These are phyloP conservation scores for Troides helena DNA, from an alignment of 2,888 invertebrate genomes.

Conservation along the genomic window DNA sequence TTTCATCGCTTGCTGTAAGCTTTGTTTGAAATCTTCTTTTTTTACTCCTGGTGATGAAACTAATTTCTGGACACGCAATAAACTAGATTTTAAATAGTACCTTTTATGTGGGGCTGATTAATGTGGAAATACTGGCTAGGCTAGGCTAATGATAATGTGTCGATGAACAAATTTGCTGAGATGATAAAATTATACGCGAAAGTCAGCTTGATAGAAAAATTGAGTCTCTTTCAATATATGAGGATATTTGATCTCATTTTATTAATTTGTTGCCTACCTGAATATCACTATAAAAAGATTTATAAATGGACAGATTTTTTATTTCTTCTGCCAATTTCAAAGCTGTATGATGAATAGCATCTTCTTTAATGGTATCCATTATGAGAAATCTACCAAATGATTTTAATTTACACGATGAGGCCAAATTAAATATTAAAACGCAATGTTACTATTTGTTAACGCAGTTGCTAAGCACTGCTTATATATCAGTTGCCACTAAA, in stretches of 20 bases:
- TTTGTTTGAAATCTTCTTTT: slow-evolving; percentile 88
- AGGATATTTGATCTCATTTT: too few species aligned
- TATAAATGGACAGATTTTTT: slow-evolving; percentile 87
- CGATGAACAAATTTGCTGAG: too few species aligned
- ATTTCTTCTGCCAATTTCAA: slow-evolving; percentile 90
- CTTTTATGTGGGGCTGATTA: too few species aligned
- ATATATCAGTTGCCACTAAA: not conserved
- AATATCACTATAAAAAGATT: slow-evolving; percentile 87
- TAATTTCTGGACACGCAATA: slow-evolving; percentile 80
- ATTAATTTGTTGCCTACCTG: slow-evolving; percentile 78
- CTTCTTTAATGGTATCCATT: slow-evolving; percentile 80
- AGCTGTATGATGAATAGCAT: slow-evolving; percentile 86
- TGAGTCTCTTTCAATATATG: not conserved
- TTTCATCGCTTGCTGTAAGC: slow-evolving; percentile 87
- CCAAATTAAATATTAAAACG: slow-evolving; percentile 16
- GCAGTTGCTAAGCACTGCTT: slow-evolving; percentile 22
- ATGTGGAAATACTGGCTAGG: too few species aligned
- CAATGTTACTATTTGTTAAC: not conserved
- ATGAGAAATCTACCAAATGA: slow-evolving; percentile 33
- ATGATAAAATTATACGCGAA: too few species aligned
- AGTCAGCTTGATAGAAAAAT: not conserved
- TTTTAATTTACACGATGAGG: slow-evolving; percentile 12
- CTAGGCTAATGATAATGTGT: too few species aligned
- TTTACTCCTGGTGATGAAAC: slow-evolving; percentile 88
- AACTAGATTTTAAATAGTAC: too few species aligned